These are phyloP conservation scores for Megalonaias nervosa DNA, from an alignment of 1,140 invertebrate species.

Conservation along the genomic window DNA sequence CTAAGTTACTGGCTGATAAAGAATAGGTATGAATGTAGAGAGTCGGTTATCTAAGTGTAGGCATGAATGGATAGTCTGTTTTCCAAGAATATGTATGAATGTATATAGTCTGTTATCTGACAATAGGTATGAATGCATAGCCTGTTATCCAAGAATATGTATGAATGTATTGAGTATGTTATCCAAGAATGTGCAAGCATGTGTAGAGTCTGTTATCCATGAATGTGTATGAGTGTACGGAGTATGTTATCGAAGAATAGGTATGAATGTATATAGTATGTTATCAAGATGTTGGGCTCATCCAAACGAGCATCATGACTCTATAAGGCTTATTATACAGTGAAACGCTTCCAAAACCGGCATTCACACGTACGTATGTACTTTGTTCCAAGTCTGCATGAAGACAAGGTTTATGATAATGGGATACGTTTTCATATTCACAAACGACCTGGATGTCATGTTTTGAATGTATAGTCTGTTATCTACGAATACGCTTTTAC, in stretches of 20 bases:
- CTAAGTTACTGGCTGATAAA: conserved; percentile 90
- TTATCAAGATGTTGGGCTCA: too few species aligned
- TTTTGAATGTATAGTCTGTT: too few species aligned
- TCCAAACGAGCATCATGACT: too few species aligned
- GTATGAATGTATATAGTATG: conserved; percentile 25
- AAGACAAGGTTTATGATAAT: too few species aligned
- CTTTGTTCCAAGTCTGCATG: too few species aligned
- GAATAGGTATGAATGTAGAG: conserved; percentile 73
- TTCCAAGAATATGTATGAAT: conserved; percentile 77
- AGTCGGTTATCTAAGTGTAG: conserved; percentile 75
- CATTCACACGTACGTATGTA: too few species aligned
- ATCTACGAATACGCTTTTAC: too few species aligned
- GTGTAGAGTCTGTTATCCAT: neutral
- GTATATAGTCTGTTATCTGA: neutral
- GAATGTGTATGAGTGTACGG: conserved; percentile 73
- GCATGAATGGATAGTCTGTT: conserved; percentile 17
- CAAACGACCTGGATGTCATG: too few species aligned
- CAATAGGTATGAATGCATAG: conserved; percentile 73
- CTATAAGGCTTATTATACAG: too few species aligned
- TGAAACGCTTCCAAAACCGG: too few species aligned
- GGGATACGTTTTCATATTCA: too few species aligned
- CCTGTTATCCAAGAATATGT: conserved; percentile 77
- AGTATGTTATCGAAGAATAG: conserved; percentile 77
- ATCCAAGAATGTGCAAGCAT: conserved; percentile 77
- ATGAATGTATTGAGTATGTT: neutral